phyloP scores from a whole-genome alignment of 2,888 invertebrate species.

The Drosophila lacicola region DNA sequence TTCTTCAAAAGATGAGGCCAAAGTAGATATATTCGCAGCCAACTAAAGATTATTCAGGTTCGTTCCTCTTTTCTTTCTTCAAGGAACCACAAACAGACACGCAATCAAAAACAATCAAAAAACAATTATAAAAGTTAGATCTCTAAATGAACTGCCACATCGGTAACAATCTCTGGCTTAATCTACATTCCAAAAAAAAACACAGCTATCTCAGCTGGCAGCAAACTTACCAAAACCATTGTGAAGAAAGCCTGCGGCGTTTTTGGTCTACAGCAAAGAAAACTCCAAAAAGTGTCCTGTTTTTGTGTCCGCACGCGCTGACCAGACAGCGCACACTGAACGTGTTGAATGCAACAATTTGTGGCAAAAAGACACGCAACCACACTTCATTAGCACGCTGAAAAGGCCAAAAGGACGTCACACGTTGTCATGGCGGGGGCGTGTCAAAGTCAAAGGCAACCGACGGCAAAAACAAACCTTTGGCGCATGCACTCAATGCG shows the following conservation, averaged over 20 bases:
- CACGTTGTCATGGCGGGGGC: slow-evolving; percentile 2
- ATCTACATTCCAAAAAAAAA: too few relatives aligned
- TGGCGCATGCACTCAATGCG: slow-evolving; percentile 10
- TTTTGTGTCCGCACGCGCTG: slow-evolving; percentile 59
- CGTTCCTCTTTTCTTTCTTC: too few relatives aligned
- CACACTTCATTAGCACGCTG: slow-evolving; percentile 33
- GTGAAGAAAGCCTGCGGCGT: not conserved
- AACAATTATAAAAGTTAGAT: too few relatives aligned
- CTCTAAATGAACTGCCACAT: too few relatives aligned
- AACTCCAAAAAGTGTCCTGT: slow-evolving; percentile 11
- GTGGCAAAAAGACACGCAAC: slow-evolving; percentile 26
- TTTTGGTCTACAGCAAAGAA: slow-evolving; percentile 1
- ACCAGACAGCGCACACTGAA: slow-evolving; percentile 54
- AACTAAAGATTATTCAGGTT: too few relatives aligned
- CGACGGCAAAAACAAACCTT: slow-evolving; percentile 24
- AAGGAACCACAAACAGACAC: too few relatives aligned
- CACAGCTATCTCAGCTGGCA: not conserved
- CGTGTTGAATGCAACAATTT: slow-evolving; percentile 70
- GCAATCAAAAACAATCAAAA: too few relatives aligned
- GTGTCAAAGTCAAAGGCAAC: slow-evolving; percentile 34
- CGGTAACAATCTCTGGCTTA: too few relatives aligned
- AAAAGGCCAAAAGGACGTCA: slow-evolving; percentile 32
- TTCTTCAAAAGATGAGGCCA: too few relatives aligned
- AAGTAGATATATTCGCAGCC: too few relatives aligned
- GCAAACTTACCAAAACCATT: slow-evolving; percentile 35